Evolutionary conservation across 2,888 invertebrate species (phyloP).

Genomic region (Folsomia candida): DNA sequence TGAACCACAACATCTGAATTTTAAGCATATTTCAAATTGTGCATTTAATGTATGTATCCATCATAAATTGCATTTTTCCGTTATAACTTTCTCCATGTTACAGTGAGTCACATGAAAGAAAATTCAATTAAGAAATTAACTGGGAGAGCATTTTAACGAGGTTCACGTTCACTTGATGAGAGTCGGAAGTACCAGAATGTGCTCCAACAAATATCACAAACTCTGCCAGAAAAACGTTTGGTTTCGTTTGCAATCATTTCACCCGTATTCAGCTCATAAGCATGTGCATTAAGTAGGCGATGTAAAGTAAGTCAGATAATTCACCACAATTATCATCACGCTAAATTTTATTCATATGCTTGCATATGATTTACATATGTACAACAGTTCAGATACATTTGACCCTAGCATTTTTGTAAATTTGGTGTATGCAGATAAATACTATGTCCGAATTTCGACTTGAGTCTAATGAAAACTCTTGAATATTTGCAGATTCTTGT

Average conservation of each 20-base stretch:
- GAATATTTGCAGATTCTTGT: constrained; percentile 57
- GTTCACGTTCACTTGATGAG: neutral
- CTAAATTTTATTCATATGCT: neutral
- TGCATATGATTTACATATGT: no score
- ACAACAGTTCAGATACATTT: no score
- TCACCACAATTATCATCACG: neutral
- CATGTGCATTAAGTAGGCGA: neutral
- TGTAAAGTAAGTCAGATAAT: neutral
- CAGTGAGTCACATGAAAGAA: no score
- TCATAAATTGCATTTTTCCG: neutral
- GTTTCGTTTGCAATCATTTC: neutral
- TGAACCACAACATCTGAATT: no score
- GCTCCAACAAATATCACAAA: neutral
- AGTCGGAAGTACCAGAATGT: neutral
- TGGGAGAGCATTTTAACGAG: no score
- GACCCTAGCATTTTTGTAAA: no score
- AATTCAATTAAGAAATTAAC: no score
- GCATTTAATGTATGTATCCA: neutral
- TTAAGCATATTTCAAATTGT: neutral
- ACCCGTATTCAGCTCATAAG: neutral
- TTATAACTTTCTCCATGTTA: no score
- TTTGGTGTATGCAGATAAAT: no score
- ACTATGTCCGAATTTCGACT: neutral
- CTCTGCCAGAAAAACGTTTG: neutral
- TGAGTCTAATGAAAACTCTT: constrained; percentile 8